These are phyloP conservation scores for Sympetrum striolatum DNA, from an alignment of 2,888 invertebrate genomes.

Conservation along the genomic window DNA sequence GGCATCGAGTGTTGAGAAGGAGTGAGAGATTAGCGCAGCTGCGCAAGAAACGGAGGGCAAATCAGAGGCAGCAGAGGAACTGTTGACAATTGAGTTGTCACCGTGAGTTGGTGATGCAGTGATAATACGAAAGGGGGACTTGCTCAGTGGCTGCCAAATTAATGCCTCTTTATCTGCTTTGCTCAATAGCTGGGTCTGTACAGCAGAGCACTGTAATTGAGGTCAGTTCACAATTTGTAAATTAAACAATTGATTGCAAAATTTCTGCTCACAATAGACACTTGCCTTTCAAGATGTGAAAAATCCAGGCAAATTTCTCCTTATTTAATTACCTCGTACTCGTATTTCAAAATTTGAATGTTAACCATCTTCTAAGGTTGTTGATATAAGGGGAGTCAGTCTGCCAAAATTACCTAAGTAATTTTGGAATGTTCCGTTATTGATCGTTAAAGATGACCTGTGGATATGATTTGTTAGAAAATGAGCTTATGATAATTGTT, in stretches of 20 bases:
- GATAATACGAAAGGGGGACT: constrained; percentile 14
- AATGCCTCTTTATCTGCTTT: background rate
- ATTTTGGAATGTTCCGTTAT: background rate
- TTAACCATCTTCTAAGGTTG: background rate
- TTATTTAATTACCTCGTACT: background rate
- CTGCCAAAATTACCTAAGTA: background rate
- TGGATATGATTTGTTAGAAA: background rate
- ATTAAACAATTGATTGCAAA: background rate
- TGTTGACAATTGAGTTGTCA: constrained; percentile 20
- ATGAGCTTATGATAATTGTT: background rate
- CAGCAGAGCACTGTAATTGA: background rate
- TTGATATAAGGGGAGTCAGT: background rate
- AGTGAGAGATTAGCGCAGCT: constrained; percentile 53
- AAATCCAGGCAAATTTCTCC: background rate
- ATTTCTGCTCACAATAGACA: background rate
- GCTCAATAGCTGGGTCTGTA: background rate
- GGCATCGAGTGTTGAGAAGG: constrained; percentile 50
- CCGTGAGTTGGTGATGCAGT: constrained; percentile 3
- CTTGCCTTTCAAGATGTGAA: background rate
- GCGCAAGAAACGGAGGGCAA: constrained; percentile 51
- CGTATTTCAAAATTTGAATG: background rate
- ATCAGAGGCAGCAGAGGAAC: constrained; percentile 47
- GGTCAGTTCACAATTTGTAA: background rate
- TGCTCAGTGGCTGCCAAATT: background rate
- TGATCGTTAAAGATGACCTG: background rate